phyloP scores from a whole-genome alignment of 2,888 invertebrate species.

The Eudasyphora cyanicolor region DNA sequence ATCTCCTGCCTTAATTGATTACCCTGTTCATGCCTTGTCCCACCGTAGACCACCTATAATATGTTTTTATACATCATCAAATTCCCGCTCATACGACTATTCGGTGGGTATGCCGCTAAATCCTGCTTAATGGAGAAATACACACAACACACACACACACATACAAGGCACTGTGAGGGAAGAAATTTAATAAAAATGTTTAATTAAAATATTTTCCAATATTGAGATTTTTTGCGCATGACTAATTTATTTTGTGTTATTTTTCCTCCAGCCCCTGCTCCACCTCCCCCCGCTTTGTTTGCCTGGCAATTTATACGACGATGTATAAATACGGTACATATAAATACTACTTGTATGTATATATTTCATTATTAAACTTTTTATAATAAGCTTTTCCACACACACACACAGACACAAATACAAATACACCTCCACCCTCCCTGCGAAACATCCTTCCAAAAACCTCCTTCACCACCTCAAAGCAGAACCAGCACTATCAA shows the following conservation, averaged over 20 bases:
- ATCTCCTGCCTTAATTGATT: background rate
- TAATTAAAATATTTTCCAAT: conserved; percentile 66
- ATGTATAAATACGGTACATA: background rate
- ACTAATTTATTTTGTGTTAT: conserved; percentile 63
- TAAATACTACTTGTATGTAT: conserved; percentile 18
- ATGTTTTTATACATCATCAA: background rate
- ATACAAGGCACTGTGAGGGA: background rate
- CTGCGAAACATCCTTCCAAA: conserved; percentile 58
- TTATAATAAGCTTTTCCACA: conserved; percentile 65
- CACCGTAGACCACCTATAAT: background rate
- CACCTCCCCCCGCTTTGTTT: background rate
- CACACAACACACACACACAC: background rate
- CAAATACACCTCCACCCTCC: conserved; percentile 25
- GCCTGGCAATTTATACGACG: background rate
- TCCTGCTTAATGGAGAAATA: conserved; percentile 8
- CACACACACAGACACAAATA: conserved; percentile 18
- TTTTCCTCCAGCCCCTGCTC: background rate
- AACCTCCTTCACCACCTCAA: background rate
- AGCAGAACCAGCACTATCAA: background rate
- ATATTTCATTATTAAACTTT: conserved; percentile 64
- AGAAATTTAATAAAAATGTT: conserved; percentile 62
- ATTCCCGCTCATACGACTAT: background rate
- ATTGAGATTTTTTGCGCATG: conserved; percentile 66
- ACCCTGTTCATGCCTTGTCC: no score
- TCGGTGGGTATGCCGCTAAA: background rate